Percentiles rank a stretch among this genome's conserved stretches.
These are phyloP conservation scores for Nymphalis polychloros DNA, from an alignment of 2,888 invertebrate genomes.

Conservation along the genomic window DNA sequence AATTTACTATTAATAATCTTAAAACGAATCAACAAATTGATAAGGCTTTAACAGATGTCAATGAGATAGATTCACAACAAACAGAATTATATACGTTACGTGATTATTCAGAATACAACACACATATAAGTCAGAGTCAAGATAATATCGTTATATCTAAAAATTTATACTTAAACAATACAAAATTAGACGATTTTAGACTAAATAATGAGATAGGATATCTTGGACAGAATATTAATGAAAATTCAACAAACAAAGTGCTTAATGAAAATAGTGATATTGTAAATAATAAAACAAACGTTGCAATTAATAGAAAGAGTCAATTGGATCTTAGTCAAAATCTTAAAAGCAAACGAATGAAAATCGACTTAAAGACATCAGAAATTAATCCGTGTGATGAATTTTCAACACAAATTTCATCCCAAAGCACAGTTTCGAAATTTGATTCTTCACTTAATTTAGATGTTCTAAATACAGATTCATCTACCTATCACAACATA, in stretches of 20 bases:
- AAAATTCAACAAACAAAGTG: neutral
- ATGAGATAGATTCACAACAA: constrained; percentile 30
- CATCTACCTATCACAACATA: too few relatives aligned
- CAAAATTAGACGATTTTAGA: neutral
- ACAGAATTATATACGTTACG: constrained; percentile 36
- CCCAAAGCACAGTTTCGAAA: too few relatives aligned
- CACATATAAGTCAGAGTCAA: constrained; percentile 44
- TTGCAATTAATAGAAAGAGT: neutral
- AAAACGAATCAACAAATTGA: constrained; percentile 7
- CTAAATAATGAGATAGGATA: neutral
- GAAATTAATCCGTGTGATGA: neutral
- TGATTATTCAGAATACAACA: constrained; percentile 31
- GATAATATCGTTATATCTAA: constrained; percentile 34
- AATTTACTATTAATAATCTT: neutral
- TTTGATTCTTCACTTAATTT: neutral
- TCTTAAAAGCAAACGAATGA: neutral
- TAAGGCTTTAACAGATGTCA: neutral
- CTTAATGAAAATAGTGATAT: neutral
- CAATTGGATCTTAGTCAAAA: neutral
- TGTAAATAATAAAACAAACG: neutral
- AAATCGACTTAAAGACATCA: neutral
- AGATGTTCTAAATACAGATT: neutral
- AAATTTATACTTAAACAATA: constrained; percentile 10
- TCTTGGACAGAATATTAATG: too few relatives aligned
- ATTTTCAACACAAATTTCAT: neutral